Evolutionary conservation across 2,113 vertebrate species (phyloP), one percentile per base, ranked within the genome.

Genomic region (Struthidea cinerea): DNA sequence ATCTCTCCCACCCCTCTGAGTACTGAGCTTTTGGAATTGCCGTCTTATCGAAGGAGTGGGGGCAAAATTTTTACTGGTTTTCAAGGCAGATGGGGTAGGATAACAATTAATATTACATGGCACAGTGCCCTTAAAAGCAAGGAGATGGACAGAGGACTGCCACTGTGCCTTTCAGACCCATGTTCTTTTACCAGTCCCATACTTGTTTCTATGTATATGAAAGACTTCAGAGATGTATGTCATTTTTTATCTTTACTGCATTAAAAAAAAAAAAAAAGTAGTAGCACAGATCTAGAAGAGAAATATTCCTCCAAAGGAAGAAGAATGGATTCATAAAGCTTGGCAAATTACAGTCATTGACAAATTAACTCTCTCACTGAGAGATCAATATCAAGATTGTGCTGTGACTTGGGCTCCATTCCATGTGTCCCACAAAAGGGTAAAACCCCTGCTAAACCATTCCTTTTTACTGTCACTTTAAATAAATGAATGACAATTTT

Each of bases 251-350:
- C 85, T 95, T 89, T 71, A 84, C 41, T 84, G 76, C 73, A 90
- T 90, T 57, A 42, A 60, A 78, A 69, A 93, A 93, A 39, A 39
- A 76, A 77, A 84, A 84, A 81, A 94, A 75, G 69, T 87, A 93
- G 90, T 76, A 89, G 83, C 69, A 65, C 44, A 93, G 60, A 86
- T 69, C 83, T 84, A 49, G 88, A 92, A 96, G 90, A 94, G 83
- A 96, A 96, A 93, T 96, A 94, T 84, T 89, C 85, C 37, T 96
- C 80, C 69, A 90, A 93, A 95, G 69, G 69, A 96, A 94, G 93
- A 97, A 94, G 93, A 96, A 95, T 95, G 88, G 96, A 95, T 96
- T 96, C 86, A 96, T 96, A 96, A 96, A 96, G 92, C 92, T 90
- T 95, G 90, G 94, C 83, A 96, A 97, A 97, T 97, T 96, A 96